Percentiles rank a stretch among this genome's conserved stretches.
Evolutionary conservation across 2,113 vertebrate genomes (phyloP).

Genomic region (Echinops telfairi): DNA sequence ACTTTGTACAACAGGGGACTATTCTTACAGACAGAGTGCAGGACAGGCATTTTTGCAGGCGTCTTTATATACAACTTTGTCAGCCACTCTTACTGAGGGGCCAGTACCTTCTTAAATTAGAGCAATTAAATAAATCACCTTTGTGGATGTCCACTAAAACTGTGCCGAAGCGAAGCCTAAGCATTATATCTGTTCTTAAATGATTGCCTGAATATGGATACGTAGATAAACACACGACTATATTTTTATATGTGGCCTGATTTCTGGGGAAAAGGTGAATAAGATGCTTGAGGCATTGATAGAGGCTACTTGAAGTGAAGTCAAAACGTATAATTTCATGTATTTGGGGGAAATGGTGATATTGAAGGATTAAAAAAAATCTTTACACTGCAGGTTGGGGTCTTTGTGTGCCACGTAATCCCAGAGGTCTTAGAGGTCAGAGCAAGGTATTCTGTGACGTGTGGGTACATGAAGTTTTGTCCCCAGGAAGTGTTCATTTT

Average conservation of each 20-base stretch:
- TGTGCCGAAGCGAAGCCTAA: not conserved
- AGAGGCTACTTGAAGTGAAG: constrained; percentile 16
- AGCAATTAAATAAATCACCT: not conserved
- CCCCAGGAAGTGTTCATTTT: constrained; percentile 23
- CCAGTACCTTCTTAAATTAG: not conserved
- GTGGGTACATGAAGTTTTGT: not conserved
- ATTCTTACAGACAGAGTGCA: constrained; percentile 32
- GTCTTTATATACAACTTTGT: constrained; percentile 31
- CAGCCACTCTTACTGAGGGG: not conserved
- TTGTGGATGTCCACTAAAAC: not conserved
- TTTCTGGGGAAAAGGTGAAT: not conserved
- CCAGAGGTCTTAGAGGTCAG: not conserved
- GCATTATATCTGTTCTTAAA: constrained; percentile 48
- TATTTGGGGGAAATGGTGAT: constrained; percentile 40
- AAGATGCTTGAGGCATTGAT: not conserved
- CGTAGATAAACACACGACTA: not conserved
- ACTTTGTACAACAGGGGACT: not conserved
- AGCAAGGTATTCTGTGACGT: not conserved
- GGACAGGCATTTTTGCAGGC: not conserved
- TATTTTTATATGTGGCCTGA: constrained; percentile 25
- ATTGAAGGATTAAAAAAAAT: not conserved
- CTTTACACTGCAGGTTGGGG: not conserved
- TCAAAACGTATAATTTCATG: not conserved
- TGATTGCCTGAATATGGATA: constrained; percentile 1
- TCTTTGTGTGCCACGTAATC: not conserved